Evolutionary conservation across 2,888 invertebrate species (phyloP).

Genomic region (Penaeus monodon): DNA sequence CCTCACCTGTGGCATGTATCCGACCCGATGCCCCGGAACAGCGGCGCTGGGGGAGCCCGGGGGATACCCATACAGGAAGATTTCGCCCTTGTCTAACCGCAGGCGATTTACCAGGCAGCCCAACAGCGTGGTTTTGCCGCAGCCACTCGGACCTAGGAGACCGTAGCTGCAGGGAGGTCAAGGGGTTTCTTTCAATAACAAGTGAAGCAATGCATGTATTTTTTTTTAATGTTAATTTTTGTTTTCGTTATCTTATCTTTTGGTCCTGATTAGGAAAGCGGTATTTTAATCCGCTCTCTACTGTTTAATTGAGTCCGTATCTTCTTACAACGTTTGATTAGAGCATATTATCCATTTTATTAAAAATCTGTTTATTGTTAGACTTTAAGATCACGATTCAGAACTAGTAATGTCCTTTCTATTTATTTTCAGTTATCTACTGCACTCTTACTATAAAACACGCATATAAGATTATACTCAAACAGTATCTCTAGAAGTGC

Average conservation of each 20-base stretch:
- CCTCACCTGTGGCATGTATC: slow-evolving; percentile 65
- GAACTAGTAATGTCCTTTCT: no score
- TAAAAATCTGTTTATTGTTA: no score
- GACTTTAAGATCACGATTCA: no score
- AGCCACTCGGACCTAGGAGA: slow-evolving; percentile 64
- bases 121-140: slow-evolving; percentile 65
- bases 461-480: no score
- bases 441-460: no score
- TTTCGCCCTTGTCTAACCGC: slow-evolving; percentile 55
- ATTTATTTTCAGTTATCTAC: no score
- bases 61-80: slow-evolving; percentile 60
- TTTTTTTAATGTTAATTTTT: neutral
- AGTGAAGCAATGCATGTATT: neutral
- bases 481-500: no score
- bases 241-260: neutral
- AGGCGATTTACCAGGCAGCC: slow-evolving; percentile 61
- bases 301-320: no score
- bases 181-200: neutral
- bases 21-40: slow-evolving; percentile 64
- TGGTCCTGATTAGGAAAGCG: no score
- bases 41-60: slow-evolving; percentile 61
- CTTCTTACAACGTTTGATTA: no score
- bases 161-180: slow-evolving; percentile 50
- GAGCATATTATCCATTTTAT: no score
- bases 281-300: no score